Evolutionary conservation across 64 coral and sea anemone genomes (phyloP).

Genomic region (Acropora tenuis): DNA sequence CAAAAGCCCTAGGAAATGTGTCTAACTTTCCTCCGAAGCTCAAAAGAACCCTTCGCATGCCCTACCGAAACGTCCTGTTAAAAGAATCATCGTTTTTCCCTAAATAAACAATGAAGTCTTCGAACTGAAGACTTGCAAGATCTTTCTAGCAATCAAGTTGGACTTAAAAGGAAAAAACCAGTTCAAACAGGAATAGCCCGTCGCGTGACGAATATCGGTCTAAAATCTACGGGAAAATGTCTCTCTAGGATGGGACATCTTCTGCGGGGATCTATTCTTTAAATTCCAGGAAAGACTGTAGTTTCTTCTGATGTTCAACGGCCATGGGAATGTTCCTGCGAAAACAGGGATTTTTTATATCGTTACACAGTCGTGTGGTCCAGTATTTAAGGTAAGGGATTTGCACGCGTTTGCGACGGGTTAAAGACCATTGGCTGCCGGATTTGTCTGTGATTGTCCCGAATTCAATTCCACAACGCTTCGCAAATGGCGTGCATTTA

Average conservation of each 20-base stretch:
- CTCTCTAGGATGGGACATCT: not conserved
- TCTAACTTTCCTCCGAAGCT: not conserved
- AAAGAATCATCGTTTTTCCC: no score
- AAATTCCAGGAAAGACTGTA: slow-evolving; percentile 52
- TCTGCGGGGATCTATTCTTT: not conserved
- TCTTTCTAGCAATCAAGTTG: not conserved
- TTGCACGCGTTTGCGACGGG: no score
- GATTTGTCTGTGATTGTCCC: no score
- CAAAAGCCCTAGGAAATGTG: not conserved
- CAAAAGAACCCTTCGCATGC: not conserved
- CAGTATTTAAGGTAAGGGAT: no score
- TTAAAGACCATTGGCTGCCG: no score
- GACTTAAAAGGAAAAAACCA: not conserved
- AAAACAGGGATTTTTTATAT: not conserved
- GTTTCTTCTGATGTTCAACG: slow-evolving; percentile 46
- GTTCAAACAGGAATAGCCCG: not conserved
- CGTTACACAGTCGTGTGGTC: no score
- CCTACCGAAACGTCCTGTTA: no score
- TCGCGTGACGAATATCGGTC: not conserved
- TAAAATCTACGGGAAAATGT: not conserved
- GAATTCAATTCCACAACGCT: no score
- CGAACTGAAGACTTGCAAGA: no score
- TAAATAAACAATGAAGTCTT: no score
- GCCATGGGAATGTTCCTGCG: slow-evolving; percentile 32
- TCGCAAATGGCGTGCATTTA: no score